These are phyloP conservation scores for Ecdyonurus torrentis DNA, from an alignment of 2,888 invertebrate species.

Conservation along the genomic window DNA sequence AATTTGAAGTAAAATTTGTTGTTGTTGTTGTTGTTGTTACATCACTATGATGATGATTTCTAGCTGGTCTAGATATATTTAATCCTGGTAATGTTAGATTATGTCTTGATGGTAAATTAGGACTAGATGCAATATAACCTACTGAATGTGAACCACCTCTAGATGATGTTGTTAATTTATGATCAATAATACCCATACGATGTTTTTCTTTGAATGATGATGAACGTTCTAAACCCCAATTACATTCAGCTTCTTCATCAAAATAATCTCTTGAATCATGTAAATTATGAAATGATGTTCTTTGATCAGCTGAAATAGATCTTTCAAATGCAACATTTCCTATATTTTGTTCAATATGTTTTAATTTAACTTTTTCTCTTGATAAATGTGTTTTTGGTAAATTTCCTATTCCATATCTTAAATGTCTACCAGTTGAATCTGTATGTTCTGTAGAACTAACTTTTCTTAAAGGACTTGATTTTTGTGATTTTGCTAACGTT, in stretches of 20 bases:
- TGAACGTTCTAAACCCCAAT: background rate
- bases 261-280: background rate
- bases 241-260: background rate
- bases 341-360: background rate
- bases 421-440: background rate
- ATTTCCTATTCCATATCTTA: background rate
- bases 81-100: conserved; percentile 1
- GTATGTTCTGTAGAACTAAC: background rate
- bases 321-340: background rate
- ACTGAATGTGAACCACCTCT: background rate
- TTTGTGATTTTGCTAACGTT: background rate
- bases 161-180: background rate
- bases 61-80: background rate
- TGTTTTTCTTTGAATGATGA: background rate
- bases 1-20: background rate
- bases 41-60: background rate
- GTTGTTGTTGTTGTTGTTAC: background rate
- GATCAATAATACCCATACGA: background rate
- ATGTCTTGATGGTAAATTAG: background rate
- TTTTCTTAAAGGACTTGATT: background rate
- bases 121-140: background rate
- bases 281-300: background rate
- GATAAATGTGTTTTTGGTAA: background rate
- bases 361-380: background rate
- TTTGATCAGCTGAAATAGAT: background rate